Base-by-base conservation (phyloP, 2,797 vertebrate genomes). In the Tapirus indicus region DNA sequence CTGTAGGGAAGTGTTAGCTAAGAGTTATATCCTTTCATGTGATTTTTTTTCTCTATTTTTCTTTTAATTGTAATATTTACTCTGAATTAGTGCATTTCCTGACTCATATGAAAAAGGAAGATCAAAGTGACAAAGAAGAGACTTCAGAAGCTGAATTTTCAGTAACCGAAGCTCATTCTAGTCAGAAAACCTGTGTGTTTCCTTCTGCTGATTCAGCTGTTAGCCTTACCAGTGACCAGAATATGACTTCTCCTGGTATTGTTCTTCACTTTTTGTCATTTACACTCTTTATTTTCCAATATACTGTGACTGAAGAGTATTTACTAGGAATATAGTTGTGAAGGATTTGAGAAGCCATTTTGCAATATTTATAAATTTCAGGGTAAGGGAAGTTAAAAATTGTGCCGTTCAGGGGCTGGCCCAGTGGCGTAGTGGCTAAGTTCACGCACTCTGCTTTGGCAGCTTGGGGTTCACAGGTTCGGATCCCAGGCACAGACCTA, bases 231-330 rank as follows among this genome's bases (percentile, higher is more conserved):
- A 94, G 84, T 62, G 97, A 84, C 47, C 75, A 97, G 49, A 97
- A 87, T 18, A 4, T 98, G 25, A 72, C 94, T 14, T 80, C 95
- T 93, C 91, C 98, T 97, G 99, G 99, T 99, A 99, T 87, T 20
- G 56, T 25, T 52, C 21, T 60, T 93, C 62, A 64, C 6, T 74
- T 78, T 38, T 25, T 21, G 94, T 52, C 49, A 16, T 52, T 52
- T 52, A 6, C 9, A 2, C 4, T 35, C 95, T 91, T 91, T 38
- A 18, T 62, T 82, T 66, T 72, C 52, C 21, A 44, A 25, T 44
- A 41, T 23, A 49, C 41, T 64, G 25, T 72, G 58, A 38, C 32
- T 47, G 21, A 88, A 44, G 9, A 82, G 6, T 20, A 4, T 93
- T 90, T 64, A 23, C 32, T 80, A 88, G 0, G 82, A 66, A 87